Evolutionary conservation across 2,888 invertebrate genomes (phyloP).

Genomic region (Scelioninae gen. 1): DNA sequence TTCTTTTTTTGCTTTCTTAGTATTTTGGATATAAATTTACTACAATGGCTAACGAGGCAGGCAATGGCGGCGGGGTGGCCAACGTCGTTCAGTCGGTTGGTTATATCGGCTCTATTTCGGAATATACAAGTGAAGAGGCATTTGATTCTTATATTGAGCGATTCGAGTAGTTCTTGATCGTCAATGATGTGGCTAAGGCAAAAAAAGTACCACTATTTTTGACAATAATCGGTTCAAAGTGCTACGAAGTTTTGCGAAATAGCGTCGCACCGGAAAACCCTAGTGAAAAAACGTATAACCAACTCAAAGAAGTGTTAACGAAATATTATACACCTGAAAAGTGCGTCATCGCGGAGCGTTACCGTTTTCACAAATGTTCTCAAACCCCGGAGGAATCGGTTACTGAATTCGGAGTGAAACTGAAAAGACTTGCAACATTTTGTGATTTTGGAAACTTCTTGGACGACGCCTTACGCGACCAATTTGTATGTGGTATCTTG

Average conservation of each 20-base stretch:
- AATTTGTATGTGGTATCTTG: conserved; percentile 12
- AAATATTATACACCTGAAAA: conserved; percentile 16
- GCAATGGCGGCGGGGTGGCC: neutral
- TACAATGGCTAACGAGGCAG: neutral
- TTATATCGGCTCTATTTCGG: neutral
- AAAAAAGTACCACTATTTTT: conserved; percentile 71
- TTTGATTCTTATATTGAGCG: conserved; percentile 70
- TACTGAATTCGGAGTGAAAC: conserved; percentile 13
- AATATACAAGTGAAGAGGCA: neutral
- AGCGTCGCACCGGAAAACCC: conserved; percentile 67
- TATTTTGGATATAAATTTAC: too few relatives aligned
- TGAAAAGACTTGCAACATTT: conserved; percentile 13
- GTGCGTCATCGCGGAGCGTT: conserved; percentile 22
- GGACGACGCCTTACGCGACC: conserved; percentile 17
- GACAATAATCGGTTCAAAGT: conserved; percentile 72
- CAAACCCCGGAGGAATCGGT: conserved; percentile 12
- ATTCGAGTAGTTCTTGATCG: conserved; percentile 71
- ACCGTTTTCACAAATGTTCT: conserved; percentile 9
- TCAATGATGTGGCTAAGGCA: conserved; percentile 66
- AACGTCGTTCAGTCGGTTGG: neutral
- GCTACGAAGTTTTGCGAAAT: conserved; percentile 63
- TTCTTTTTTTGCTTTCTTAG: too few relatives aligned
- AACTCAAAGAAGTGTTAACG: conserved; percentile 55
- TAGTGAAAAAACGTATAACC: conserved; percentile 58
- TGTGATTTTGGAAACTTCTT: conserved; percentile 24